phyloP scores from a whole-genome alignment of 37 sponge, comb jelly and placozoan species.

The Spongilla lacustris region DNA sequence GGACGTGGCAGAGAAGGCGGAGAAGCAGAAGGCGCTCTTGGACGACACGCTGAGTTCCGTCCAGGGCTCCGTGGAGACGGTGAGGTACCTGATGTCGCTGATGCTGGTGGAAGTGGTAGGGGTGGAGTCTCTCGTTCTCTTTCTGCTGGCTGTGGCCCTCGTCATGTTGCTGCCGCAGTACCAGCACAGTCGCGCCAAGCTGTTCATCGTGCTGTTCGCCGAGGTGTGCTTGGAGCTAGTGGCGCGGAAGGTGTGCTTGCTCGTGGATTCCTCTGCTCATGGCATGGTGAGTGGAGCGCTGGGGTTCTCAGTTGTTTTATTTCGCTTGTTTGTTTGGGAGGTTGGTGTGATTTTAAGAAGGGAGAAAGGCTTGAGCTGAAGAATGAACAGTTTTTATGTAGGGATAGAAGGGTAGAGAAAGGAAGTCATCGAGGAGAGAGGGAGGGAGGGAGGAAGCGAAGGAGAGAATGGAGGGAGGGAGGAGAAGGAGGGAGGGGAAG shows the following conservation, averaged over 20 bases:
- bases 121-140: constrained; percentile 27
- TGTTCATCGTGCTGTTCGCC: constrained; percentile 28
- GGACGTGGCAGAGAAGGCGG: constrained; percentile 47
- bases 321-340: too few relatives aligned
- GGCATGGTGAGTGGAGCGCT: too few relatives aligned
- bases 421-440: too few relatives aligned
- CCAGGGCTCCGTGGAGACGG: constrained; percentile 16
- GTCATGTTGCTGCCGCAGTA: constrained; percentile 51
- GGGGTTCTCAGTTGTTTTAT: too few relatives aligned
- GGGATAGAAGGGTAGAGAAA: neutral
- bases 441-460: neutral
- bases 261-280: neutral
- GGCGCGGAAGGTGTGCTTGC: constrained; percentile 3
- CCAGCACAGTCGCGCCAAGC: constrained; percentile 38
- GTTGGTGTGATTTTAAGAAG: neutral
- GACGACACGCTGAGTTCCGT: constrained; percentile 23
- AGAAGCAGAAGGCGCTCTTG: constrained; percentile 49
- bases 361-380: neutral
- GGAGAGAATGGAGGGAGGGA: too few relatives aligned
- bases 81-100: constrained; percentile 42
- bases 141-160: constrained; percentile 23
- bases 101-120: constrained; percentile 45
- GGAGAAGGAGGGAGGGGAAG: too few relatives aligned
- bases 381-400: neutral
- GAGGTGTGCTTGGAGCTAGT: constrained; percentile 26